phyloP scores from a whole-genome alignment of 2,888 invertebrate genomes.

The Bhutanitis thaidina region DNA sequence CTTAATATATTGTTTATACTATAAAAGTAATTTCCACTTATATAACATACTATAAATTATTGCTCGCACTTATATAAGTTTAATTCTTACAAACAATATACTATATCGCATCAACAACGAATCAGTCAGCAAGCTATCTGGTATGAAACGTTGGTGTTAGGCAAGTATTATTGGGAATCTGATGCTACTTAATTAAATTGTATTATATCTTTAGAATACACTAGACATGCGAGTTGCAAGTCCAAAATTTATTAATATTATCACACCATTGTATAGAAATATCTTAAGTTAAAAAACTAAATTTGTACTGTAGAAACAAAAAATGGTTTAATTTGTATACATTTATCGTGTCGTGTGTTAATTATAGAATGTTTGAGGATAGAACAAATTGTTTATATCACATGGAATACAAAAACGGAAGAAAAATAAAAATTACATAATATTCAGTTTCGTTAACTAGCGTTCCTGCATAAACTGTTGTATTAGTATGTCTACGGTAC shows the following conservation, averaged over 20 bases:
- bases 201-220: constrained; percentile 3
- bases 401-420: too few species aligned
- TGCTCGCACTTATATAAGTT: constrained; percentile 12
- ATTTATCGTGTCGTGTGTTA: not conserved
- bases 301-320: constrained; percentile 17
- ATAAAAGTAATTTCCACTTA: constrained; percentile 12
- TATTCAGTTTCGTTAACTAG: not conserved
- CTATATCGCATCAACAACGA: constrained; percentile 9
- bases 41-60: constrained; percentile 13
- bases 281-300: constrained; percentile 9
- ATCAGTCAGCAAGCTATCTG: constrained; percentile 18
- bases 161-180: constrained; percentile 11
- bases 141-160: constrained; percentile 14
- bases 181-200: not conserved
- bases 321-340: constrained; percentile 11
- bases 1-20: constrained; percentile 8
- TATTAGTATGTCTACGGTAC: not conserved
- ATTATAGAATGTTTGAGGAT: too few species aligned
- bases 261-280: too few species aligned
- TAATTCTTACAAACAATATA: constrained; percentile 4
- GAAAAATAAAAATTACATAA: not conserved
- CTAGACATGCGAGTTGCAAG: not conserved
- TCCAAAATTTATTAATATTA: not conserved
- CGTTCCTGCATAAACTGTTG: constrained; percentile 1
- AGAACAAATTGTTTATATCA: too few species aligned